Conservation (phyloP, 2,113 vertebrate genomes). For the Thunnus maccoyii region DNA sequence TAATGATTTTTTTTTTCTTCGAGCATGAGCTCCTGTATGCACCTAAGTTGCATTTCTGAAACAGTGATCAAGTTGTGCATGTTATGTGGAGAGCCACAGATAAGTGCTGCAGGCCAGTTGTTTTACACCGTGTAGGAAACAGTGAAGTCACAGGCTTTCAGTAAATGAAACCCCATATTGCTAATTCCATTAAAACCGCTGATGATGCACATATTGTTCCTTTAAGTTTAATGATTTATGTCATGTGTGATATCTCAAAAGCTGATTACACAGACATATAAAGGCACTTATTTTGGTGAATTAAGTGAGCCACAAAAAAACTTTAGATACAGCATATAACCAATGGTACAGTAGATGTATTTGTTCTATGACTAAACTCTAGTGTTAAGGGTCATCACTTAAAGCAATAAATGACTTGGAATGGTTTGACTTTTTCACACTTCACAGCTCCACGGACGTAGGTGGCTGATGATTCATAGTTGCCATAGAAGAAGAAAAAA, state of each 20-base stretch:
- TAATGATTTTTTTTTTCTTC: neutral
- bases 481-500: neutral
- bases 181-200: neutral
- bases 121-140: neutral
- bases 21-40: neutral
- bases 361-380: too few relatives aligned
- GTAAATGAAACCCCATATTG: neutral
- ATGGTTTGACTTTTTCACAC: neutral
- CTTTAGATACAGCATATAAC: neutral
- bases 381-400: too few relatives aligned
- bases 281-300: too few relatives aligned
- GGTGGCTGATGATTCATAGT: constrained; percentile 24
- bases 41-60: neutral
- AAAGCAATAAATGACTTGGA: neutral
- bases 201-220: neutral
- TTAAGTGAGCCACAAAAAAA: neutral
- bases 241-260: neutral
- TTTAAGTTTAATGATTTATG: neutral
- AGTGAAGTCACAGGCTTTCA: neutral
- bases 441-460: neutral
- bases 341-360: too few relatives aligned
- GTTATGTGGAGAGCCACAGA: neutral
- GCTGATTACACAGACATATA: neutral
- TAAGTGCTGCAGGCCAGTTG: neutral
- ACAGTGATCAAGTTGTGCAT: neutral